Base-by-base conservation (phyloP, 2,888 invertebrate species). In the Eupsilia transversa region DNA sequence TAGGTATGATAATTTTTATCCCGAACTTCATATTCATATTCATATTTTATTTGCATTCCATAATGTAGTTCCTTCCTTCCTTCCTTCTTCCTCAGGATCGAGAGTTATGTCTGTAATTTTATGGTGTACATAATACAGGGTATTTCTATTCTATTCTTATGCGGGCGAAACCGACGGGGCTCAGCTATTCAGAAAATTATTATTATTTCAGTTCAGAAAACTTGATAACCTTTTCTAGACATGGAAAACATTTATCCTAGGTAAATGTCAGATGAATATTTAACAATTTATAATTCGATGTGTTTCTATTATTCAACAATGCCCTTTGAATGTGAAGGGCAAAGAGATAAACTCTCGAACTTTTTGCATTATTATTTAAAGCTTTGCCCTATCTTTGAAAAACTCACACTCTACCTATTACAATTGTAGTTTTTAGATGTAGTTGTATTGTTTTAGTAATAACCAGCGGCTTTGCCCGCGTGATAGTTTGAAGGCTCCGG, bases 251-350 rank as follows among this genome's bases (percentile, higher is more conserved):
- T 73, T 7, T 7, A 27, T 49, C 27, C 5, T 41, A 52, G 59
- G 41, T 75, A 65, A 65, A 65, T 65, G 27, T 65, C 59, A 74
- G 74, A 59, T 14, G 23, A 49, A 1, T 27, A n/a, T 54, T 72
- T 41, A 9, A 52, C 17, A 1, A 27, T 35, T 35, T 27, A 1
- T 35, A 17, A 43, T 59, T 41, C 7, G 27, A 27, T 41, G 3
- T 59, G 33, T 52, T 64, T 35, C 30, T 63, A 38, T 27, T 64
- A 33, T 74, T 41, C 2, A 52, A 59, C 17, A 14, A 27, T 43
- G 35, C 57, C 49, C 27, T 74, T 74, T 52, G 10, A 3, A 30
- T 60, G 17, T 65, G 14, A 27, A 23, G 23, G 9, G 14, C 7
- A 57, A 23, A 38, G n/a, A 63, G 7, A 20, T 17, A 46, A 30